Evolutionary conservation across 1,140 invertebrate genomes (phyloP), one percentile per base, ranked within the genome.

Genomic region (Stenopsyche tienmushanensis): DNA sequence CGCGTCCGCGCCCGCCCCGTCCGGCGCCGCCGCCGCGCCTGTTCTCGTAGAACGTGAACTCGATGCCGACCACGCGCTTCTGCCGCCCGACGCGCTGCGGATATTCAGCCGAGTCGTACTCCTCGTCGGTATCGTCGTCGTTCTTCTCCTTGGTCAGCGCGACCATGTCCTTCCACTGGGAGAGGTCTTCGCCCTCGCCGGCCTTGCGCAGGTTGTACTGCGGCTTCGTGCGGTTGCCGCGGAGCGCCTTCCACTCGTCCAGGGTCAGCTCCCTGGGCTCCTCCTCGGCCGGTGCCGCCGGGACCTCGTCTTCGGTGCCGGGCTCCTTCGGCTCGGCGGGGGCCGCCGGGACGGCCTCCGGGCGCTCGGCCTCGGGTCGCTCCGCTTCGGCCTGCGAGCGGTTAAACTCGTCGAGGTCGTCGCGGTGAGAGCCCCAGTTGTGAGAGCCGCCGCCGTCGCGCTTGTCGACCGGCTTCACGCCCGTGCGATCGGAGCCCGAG

Each of bases 391-490:
- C 78, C 39, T 78, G 79, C 34, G 80, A 79, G 72, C 83, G 84
- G 76, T 84, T 83, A 69, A 83, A 74, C 69, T 85, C 83, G 80
- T 92, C 91, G 71, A 94, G 87, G 72, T 96, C 92, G 80, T 96
- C 93, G 76, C 92, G 93, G 71, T 94, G 86, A 50, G 89, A 93
- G 72, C 95, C 95, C 95, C 96, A 97, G 78, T 97, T 98, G 79
- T 94, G 92, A 72, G 93, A 88, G 60, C 95, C 96, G 82, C 86
- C 89, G 74, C 94, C 96, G 74, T 97, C 94, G 70, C 91, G 88
- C 80, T 98, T 97, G 74, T 97, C 94, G 70, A 94, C 84, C 64
- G 93, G 85, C 81, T 97, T 97, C 57, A 97, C 89, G 74, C 95
- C 93, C 78, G 92, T 96, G 83, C 92, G 94, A 75, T 97, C 94